A percentile compares a stretch with the other conserved stretches of the same genome.
phyloP scores from a whole-genome alignment of 2,888 invertebrate species.

The Meta bourneti region DNA sequence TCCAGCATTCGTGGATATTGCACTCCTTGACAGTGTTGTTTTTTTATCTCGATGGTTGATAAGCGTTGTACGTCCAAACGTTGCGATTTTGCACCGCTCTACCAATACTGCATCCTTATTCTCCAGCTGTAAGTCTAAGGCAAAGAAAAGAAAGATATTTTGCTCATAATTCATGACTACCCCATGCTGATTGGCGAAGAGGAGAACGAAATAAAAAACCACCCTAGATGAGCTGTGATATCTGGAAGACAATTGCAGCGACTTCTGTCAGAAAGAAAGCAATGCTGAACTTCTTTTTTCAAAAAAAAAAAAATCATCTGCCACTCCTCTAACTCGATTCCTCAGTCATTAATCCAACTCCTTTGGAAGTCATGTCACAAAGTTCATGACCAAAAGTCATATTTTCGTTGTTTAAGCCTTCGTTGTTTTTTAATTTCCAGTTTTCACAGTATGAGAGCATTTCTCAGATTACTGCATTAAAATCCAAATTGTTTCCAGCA shows the following conservation, averaged over 20 bases:
- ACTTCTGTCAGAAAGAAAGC: conserved; percentile 49
- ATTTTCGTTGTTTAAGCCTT: too few relatives aligned
- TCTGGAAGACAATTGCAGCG: conserved; percentile 63
- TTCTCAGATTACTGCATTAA: too few relatives aligned
- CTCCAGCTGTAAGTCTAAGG: neutral
- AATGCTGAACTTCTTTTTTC: conserved; percentile 3
- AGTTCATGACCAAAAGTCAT: too few relatives aligned
- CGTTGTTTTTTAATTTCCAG: too few relatives aligned
- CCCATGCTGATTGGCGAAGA: conserved; percentile 55
- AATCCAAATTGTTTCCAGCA: too few relatives aligned
- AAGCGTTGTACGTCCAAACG: too few relatives aligned
- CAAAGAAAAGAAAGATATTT: neutral
- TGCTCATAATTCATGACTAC: conserved; percentile 41
- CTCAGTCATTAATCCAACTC: conserved; percentile 72
- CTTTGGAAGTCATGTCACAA: conserved; percentile 74
- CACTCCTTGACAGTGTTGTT: too few relatives aligned
- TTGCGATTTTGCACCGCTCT: too few relatives aligned
- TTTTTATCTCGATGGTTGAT: too few relatives aligned
- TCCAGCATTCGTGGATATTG: too few relatives aligned
- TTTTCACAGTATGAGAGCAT: too few relatives aligned
- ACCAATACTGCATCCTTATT: too few relatives aligned
- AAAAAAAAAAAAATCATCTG: conserved; percentile 49
- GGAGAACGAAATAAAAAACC: neutral
- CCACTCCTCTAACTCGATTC: conserved; percentile 72
- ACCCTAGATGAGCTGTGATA: conserved; percentile 34